Percentiles rank a stretch among this genome's conserved stretches.
Conservation (phyloP, 2,888 invertebrate species). For the Eupithecia pulchellata region DNA sequence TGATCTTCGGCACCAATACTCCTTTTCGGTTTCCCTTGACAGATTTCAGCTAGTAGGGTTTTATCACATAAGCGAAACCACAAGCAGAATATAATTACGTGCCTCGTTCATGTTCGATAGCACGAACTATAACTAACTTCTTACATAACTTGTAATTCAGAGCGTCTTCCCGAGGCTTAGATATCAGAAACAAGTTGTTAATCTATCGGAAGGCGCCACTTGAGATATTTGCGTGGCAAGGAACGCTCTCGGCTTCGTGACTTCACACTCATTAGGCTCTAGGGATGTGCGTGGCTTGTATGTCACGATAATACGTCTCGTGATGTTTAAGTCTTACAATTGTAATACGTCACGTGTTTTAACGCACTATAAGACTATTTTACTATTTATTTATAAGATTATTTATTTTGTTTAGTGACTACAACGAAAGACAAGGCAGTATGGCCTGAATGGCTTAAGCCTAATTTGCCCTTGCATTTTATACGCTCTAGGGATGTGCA, state of each 20-base stretch:
- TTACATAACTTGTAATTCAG: constrained; percentile 1
- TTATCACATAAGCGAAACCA: background rate
- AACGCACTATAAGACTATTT: too few relatives aligned
- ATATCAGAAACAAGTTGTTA: constrained; percentile 25
- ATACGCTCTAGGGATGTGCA: too few relatives aligned
- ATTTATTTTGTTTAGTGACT: too few relatives aligned
- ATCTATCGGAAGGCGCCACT: constrained; percentile 25
- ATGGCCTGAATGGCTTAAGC: too few relatives aligned
- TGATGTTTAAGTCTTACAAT: too few relatives aligned
- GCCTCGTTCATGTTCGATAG: background rate
- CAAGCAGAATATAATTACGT: background rate
- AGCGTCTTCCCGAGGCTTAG: constrained; percentile 8
- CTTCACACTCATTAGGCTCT: background rate
- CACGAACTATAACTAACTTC: background rate
- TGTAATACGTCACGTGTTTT: too few relatives aligned
- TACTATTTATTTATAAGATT: too few relatives aligned
- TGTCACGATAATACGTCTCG: too few relatives aligned
- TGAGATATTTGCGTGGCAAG: constrained; percentile 7
- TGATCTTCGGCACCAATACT: background rate
- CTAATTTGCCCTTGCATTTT: too few relatives aligned
- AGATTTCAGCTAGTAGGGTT: background rate
- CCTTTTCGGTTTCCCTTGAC: background rate
- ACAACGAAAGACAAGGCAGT: too few relatives aligned
- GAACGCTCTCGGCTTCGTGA: background rate
- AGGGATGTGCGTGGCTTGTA: background rate